phyloP scores from a whole-genome alignment of 2,797 vertebrate species.

The Paedocypris micromegethes region DNA sequence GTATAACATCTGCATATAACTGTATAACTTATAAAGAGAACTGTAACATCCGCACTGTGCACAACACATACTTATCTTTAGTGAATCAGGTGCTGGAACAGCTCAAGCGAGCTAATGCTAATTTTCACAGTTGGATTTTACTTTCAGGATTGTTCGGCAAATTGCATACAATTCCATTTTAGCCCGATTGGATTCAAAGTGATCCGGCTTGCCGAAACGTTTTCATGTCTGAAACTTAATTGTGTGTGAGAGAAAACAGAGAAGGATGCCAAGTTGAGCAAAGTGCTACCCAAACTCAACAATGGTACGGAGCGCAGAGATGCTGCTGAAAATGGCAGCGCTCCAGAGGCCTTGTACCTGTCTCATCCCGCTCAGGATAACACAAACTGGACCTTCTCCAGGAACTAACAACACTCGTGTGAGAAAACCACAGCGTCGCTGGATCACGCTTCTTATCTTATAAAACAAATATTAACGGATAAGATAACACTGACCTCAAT shows the following conservation, averaged over 20 bases:
- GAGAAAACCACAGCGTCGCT: conserved; percentile 11
- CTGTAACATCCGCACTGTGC: too few species aligned
- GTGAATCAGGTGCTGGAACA: too few species aligned
- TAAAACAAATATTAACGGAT: conserved; percentile 16
- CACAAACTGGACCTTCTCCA: conserved; percentile 27
- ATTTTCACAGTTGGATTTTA: too few species aligned
- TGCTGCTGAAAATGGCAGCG: conserved; percentile 31
- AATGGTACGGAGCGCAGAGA: neutral
- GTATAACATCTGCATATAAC: too few species aligned
- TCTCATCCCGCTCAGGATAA: conserved; percentile 14
- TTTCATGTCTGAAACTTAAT: neutral
- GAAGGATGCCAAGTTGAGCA: conserved; percentile 12
- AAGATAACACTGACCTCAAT: conserved; percentile 21
- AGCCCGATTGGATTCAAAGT: too few species aligned
- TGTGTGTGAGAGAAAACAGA: neutral
- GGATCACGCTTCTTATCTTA: conserved; percentile 1
- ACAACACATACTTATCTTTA: too few species aligned
- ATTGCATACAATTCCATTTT: too few species aligned
- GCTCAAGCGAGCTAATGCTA: too few species aligned
- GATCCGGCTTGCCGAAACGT: neutral
- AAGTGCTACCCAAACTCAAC: conserved; percentile 19
- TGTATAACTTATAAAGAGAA: too few species aligned
- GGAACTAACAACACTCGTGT: conserved; percentile 23
- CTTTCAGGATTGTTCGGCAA: too few species aligned
- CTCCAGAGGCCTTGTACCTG: conserved; percentile 20